These are phyloP conservation scores for Berghia stephanieae DNA, from an alignment of 1,140 invertebrate species.

Conservation along the genomic window DNA sequence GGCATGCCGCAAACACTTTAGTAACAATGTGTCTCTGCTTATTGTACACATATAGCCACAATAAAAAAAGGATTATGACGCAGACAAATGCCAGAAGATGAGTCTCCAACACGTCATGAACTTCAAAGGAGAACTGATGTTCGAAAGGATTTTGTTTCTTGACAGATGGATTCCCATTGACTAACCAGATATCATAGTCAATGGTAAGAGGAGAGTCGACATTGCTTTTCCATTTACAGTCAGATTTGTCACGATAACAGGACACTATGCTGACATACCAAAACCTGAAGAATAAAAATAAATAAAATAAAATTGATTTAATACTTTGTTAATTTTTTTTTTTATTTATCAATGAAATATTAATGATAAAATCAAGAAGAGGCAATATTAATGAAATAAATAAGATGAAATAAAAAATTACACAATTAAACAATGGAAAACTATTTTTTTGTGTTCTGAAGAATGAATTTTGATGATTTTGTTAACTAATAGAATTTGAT, in stretches of 20 bases:
- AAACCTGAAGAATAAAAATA: slow-evolving; percentile 73
- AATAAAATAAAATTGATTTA: not conserved
- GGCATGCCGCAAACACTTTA: slow-evolving; percentile 87
- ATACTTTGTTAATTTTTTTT: not conserved
- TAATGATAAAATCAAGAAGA: not conserved
- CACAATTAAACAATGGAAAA: no score
- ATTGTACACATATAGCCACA: slow-evolving; percentile 89
- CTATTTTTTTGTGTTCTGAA: no score
- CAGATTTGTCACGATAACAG: slow-evolving; percentile 84
- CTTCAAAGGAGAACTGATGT: slow-evolving; percentile 96
- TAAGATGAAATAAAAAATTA: no score
- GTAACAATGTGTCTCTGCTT: slow-evolving; percentile 90
- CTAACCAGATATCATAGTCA: slow-evolving; percentile 93
- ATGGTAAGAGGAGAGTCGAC: slow-evolving; percentile 68
- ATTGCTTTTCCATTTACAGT: slow-evolving; percentile 57
- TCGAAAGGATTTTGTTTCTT: slow-evolving; percentile 79
- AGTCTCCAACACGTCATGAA: slow-evolving; percentile 87
- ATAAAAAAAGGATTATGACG: slow-evolving; percentile 82
- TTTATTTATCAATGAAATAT: not conserved
- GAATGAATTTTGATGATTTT: no score
- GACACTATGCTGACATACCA: slow-evolving; percentile 96
- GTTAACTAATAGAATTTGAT: no score
- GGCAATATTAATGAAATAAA: no score
- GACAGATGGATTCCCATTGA: slow-evolving; percentile 89
- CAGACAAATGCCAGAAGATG: slow-evolving; percentile 89